Conservation (phyloP, 1,140 invertebrate species). For the Lepidurus arcticus region DNA sequence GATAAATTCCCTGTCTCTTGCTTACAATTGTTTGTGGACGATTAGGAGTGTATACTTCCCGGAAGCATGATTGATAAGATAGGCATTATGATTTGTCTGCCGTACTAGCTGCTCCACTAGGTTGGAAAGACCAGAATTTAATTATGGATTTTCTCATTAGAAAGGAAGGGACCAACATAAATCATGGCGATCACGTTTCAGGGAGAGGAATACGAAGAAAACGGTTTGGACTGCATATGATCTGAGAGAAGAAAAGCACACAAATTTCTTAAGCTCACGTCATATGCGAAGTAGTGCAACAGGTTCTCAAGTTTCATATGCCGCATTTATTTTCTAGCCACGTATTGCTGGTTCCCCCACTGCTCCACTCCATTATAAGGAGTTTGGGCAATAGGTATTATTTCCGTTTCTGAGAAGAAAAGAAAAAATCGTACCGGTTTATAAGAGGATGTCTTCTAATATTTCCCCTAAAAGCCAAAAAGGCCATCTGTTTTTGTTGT, state of each 20-base stretch:
- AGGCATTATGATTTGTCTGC: background rate
- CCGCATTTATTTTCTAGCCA: constrained; percentile 4
- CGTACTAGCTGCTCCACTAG: background rate
- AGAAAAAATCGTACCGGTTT: background rate
- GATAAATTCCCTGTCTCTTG: background rate
- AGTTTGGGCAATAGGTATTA: background rate
- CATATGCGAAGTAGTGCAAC: constrained; percentile 17
- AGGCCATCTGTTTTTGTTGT: too few species aligned
- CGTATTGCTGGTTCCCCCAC: background rate
- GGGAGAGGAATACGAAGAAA: background rate
- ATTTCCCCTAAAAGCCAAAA: too few species aligned
- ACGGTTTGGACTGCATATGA: background rate
- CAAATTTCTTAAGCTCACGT: constrained; percentile 15
- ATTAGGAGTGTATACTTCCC: background rate
- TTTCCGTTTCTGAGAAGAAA: background rate
- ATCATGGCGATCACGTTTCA: constrained; percentile 9
- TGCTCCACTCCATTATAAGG: background rate
- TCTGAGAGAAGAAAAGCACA: background rate
- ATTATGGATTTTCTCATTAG: constrained; percentile 16
- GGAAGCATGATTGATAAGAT: background rate
- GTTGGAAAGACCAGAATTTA: background rate
- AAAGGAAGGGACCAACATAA: constrained; percentile 16
- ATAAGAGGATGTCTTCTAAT: too few species aligned
- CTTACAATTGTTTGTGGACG: background rate
- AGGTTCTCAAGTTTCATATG: constrained; percentile 14